These are phyloP conservation scores for Calameuta pallipes DNA, from an alignment of 2,888 invertebrate genomes.

Conservation along the genomic window DNA sequence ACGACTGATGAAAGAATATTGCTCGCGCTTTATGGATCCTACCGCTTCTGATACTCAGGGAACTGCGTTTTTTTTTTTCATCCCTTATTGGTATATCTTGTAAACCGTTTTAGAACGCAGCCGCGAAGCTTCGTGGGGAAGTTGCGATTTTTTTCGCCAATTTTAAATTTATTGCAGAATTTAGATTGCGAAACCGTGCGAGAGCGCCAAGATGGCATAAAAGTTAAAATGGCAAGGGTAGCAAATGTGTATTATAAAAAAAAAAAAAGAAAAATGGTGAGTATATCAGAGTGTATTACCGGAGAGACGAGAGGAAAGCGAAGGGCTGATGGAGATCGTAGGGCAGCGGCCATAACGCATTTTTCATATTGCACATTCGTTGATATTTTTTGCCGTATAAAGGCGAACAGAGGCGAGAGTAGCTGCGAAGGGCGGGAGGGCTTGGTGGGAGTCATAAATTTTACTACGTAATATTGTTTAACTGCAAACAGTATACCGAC, in stretches of 20 bases:
- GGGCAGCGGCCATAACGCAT: conserved; percentile 56
- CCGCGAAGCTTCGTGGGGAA: background rate
- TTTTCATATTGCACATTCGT: conserved; percentile 59
- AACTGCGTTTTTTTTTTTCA: background rate
- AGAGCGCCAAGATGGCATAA: background rate
- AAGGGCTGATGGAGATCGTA: background rate
- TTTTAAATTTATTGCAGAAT: background rate
- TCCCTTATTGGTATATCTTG: background rate
- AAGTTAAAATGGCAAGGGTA: background rate
- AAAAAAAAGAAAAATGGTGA: background rate
- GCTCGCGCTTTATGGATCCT: conserved; percentile 52
- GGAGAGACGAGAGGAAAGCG: background rate
- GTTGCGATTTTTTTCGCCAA: background rate
- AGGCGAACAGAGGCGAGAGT: background rate
- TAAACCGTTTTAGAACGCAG: background rate
- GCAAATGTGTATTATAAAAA: background rate
- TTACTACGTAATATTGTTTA: conserved; percentile 64
- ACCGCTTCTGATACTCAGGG: background rate
- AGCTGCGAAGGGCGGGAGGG: conserved; percentile 14
- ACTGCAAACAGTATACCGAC: conserved; percentile 61
- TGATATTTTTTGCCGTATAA: conserved; percentile 45
- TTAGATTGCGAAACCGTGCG: background rate
- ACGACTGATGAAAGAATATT: conserved; percentile 57
- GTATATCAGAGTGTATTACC: background rate
- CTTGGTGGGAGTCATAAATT: conserved; percentile 53